These are phyloP conservation scores for Columba janthina DNA, from an alignment of 2,113 vertebrate genomes.

Conservation along the genomic window DNA sequence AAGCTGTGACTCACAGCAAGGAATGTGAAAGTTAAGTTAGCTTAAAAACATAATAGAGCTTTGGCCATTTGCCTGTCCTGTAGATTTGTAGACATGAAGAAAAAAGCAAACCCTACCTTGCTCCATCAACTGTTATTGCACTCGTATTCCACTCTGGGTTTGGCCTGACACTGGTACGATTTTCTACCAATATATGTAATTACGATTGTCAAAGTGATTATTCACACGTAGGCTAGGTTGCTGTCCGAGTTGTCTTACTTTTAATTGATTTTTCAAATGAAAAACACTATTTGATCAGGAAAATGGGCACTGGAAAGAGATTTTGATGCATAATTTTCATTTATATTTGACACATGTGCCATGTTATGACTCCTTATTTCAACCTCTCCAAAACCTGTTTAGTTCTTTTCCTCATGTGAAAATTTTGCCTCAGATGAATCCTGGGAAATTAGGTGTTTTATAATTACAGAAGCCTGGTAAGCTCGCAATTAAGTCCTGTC, in stretches of 20 bases:
- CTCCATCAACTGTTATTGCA: neutral
- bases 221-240: neutral
- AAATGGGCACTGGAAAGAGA: neutral
- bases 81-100: neutral
- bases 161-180: neutral
- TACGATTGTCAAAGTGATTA: neutral
- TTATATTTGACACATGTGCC: neutral
- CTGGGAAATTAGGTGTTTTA: neutral
- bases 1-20: neutral
- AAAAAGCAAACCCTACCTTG: neutral
- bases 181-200: neutral
- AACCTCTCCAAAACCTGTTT: neutral
- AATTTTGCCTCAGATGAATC: neutral
- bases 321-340: neutral
- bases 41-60: neutral
- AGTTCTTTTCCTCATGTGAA: neutral
- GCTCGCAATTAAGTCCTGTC: neutral
- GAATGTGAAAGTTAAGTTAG: neutral
- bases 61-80: neutral
- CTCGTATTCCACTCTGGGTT: neutral
- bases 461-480: neutral
- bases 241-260: neutral
- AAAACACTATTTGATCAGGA: neutral
- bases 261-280: neutral
- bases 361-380: neutral